Percentiles rank a stretch among this genome's conserved stretches.
Conservation (phyloP, 1,140 invertebrate species). For the Bradysia coprophila region DNA sequence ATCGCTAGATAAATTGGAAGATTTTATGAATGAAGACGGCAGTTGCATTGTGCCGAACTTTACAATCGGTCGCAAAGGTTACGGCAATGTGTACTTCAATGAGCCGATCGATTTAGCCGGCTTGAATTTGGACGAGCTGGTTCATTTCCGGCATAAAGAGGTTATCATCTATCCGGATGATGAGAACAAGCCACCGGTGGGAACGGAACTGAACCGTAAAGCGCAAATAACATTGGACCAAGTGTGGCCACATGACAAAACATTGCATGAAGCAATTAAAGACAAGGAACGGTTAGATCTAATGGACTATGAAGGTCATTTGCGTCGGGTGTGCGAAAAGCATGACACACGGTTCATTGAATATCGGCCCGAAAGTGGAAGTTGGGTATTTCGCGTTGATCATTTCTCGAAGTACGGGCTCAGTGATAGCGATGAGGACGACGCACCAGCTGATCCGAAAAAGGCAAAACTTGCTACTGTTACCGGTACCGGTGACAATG, state of each 20-base stretch:
- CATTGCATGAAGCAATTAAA: slow-evolving; percentile 57
- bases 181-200: slow-evolving; percentile 51
- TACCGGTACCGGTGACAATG: too few species aligned
- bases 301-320: slow-evolving; percentile 76
- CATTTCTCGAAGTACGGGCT: slow-evolving; percentile 96
- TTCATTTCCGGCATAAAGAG: slow-evolving; percentile 58
- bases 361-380: slow-evolving; percentile 86
- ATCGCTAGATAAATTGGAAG: slow-evolving; percentile 49
- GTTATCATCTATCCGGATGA: slow-evolving; percentile 55
- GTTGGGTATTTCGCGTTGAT: slow-evolving; percentile 87
- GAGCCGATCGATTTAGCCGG: slow-evolving; percentile 75
- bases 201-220: slow-evolving; percentile 72
- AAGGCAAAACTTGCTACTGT: slow-evolving; percentile 14
- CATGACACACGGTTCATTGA: slow-evolving; percentile 83
- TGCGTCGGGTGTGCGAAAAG: slow-evolving; percentile 67
- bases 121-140: slow-evolving; percentile 68
- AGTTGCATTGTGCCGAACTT: slow-evolving; percentile 78
- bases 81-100: slow-evolving; percentile 82
- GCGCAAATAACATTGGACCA: slow-evolving; percentile 86
- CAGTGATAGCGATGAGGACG: slow-evolving; percentile 72
- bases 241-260: slow-evolving; percentile 88
- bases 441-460: slow-evolving; percentile 21
- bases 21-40: slow-evolving; percentile 44
- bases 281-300: slow-evolving; percentile 53
- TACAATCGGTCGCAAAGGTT: slow-evolving; percentile 74